Base-by-base conservation (phyloP, 1,140 invertebrate genomes). In the Bombus superbus region DNA sequence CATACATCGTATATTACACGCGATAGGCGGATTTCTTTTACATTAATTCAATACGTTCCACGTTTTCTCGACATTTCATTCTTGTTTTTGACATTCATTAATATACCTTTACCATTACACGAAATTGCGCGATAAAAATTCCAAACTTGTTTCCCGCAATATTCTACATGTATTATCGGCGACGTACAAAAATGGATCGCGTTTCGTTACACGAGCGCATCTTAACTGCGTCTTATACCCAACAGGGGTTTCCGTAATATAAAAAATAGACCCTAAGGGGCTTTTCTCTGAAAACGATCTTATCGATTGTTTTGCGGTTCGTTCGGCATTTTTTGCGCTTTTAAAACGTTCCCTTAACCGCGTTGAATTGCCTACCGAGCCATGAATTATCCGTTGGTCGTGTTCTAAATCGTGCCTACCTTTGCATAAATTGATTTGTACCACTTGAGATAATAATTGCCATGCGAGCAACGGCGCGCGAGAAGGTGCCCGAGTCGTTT, bases 211-310 rank as follows among this genome's bases (percentile, higher is more conserved):
- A 89, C 81, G 38, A 82, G 13, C 69, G 13, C 68, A 40, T 69
- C 86, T 68, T 82, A 73, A 44, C 68, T 44, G 18, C 22, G 71
- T 35, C 83, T 79, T 83, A 66, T 76, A 76, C 38, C 59, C 64
- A 11, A 69, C 9, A 22, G 6, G 68, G 40, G 62, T 90, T 75
- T 38, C 64, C 59, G 22, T 72, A 84, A 81, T 86, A 78, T 66
- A 66, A 84, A 40, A 89, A 89, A 89, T 78, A 87, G 81, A 76
- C 40, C 88, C 64, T 78, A 42, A 2, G 85, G 32, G 68, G 38
- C 28, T 28, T 74, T 81, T 76, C 35, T 11, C 35, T 75, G 81
- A 79, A 73, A 86, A 72, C 28, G 40, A 73, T 77, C 81, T 40
- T 71, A 71, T 71, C 38, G 68, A 71, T 71, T 83, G 77, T 86